Conservation (phyloP, 2,113 vertebrate genomes). For the Myiagra hebetior region DNA sequence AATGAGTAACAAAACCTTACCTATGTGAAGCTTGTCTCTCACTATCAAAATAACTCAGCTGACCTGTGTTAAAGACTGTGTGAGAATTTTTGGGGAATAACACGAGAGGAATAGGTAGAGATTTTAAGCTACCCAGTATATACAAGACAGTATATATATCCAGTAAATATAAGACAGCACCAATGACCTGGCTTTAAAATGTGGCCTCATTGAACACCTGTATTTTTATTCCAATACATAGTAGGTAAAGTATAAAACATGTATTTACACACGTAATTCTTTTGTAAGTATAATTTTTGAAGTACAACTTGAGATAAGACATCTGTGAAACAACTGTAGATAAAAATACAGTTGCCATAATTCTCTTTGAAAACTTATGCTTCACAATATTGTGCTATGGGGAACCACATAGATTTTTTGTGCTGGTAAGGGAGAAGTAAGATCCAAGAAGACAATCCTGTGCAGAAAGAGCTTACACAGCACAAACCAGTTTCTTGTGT, state of each 20-base stretch:
- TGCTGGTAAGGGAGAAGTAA: not conserved
- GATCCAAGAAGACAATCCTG: not conserved
- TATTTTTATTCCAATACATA: not conserved
- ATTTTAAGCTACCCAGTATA: not conserved
- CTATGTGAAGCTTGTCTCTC: constrained; percentile 1
- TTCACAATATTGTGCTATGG: not conserved
- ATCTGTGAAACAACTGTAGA: not conserved
- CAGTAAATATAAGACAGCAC: not conserved
- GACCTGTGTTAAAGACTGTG: constrained; percentile 42
- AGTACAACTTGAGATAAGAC: not conserved
- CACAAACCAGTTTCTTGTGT: not conserved
- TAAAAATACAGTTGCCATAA: not conserved
- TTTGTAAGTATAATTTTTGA: constrained; percentile 4
- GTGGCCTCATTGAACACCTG: not conserved
- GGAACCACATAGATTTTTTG: not conserved
- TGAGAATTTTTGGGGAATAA: constrained; percentile 15
- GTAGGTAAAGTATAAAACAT: not conserved
- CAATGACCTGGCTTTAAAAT: not conserved
- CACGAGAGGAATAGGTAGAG: constrained; percentile 31
- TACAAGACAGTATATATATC: not conserved
- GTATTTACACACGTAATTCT: not conserved
- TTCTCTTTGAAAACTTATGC: not conserved
- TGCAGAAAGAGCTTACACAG: not conserved
- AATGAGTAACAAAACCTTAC: not conserved
- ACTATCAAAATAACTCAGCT: constrained; percentile 57